Evolutionary conservation across 2,797 vertebrate genomes (phyloP).

Genomic region (Typhlichthys subterraneus): DNA sequence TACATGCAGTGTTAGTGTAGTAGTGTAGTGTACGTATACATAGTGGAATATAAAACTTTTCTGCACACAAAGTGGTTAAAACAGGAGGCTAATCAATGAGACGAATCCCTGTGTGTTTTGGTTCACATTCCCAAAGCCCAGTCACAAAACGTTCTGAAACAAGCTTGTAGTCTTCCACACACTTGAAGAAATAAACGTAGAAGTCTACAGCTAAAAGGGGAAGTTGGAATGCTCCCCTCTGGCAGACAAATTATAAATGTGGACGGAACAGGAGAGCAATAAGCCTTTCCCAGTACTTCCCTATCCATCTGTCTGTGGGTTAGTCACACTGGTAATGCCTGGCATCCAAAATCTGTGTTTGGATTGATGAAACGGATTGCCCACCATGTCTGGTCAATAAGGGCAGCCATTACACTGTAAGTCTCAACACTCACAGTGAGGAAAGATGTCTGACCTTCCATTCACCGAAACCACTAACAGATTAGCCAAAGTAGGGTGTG

Average conservation of each 20-base stretch:
- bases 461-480: slow-evolving; percentile 43
- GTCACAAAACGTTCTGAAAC: slow-evolving; percentile 25
- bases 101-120: slow-evolving; percentile 17
- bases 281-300: slow-evolving; percentile 33
- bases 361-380: slow-evolving; percentile 54
- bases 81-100: slow-evolving; percentile 5
- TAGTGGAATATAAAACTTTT: no score
- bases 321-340: slow-evolving; percentile 45
- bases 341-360: slow-evolving; percentile 59
- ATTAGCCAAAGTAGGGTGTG: slow-evolving; percentile 43
- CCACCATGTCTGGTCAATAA: slow-evolving; percentile 41
- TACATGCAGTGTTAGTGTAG: no score
- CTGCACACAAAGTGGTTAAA: slow-evolving; percentile 11
- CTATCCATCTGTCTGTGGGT: slow-evolving; percentile 40
- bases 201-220: slow-evolving; percentile 47
- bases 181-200: slow-evolving; percentile 57
- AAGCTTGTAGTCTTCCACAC: slow-evolving; percentile 35
- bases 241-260: slow-evolving; percentile 53
- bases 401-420: slow-evolving; percentile 30
- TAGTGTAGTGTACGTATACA: no score
- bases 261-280: slow-evolving; percentile 39
- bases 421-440: slow-evolving; percentile 26
- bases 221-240: slow-evolving; percentile 40
- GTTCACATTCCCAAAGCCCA: slow-evolving; percentile 8
- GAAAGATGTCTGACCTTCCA: slow-evolving; percentile 62